Conservation (phyloP, 2,888 invertebrate genomes). For the Ceratothoa steindachneri region DNA sequence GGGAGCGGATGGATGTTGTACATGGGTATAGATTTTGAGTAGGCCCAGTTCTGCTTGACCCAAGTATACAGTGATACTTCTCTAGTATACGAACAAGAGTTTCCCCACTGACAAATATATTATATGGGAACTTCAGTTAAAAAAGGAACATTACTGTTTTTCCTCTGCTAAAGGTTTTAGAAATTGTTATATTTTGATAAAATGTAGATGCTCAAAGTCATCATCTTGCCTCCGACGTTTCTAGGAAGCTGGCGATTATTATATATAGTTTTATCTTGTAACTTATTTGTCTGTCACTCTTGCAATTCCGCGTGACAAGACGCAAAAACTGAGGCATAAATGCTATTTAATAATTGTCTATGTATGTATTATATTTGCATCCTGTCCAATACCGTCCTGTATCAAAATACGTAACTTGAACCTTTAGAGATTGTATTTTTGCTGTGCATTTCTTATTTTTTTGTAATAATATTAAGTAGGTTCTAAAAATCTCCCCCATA, state of each 20-base stretch:
- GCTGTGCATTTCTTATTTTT: constrained; percentile 38
- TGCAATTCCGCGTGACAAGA: constrained; percentile 43
- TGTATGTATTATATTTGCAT: constrained; percentile 34
- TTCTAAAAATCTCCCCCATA: constrained; percentile 7
- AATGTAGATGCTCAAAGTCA: constrained; percentile 39
- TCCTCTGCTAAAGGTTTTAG: constrained; percentile 21
- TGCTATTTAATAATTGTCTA: constrained; percentile 26
- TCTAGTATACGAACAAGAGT: constrained; percentile 48
- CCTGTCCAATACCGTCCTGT: constrained; percentile 48
- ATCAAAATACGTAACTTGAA: constrained; percentile 47
- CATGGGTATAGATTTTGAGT: constrained; percentile 20
- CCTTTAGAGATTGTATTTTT: constrained; percentile 43
- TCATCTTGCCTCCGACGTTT: constrained; percentile 43
- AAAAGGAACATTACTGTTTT: constrained; percentile 11
- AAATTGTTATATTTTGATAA: constrained; percentile 15
- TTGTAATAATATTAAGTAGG: constrained; percentile 6
- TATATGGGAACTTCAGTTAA: constrained; percentile 10
- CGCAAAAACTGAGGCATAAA: constrained; percentile 24
- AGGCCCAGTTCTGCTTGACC: constrained; percentile 46
- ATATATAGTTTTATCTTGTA: constrained; percentile 8
- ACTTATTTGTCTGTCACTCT: constrained; percentile 30
- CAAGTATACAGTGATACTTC: constrained; percentile 48
- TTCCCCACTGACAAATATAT: constrained; percentile 46
- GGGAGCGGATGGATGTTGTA: background rate
- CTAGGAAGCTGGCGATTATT: constrained; percentile 31